Evolutionary conservation across 2,888 invertebrate genomes (phyloP).

Genomic region (Rhopalosiphum nymphaeae): DNA sequence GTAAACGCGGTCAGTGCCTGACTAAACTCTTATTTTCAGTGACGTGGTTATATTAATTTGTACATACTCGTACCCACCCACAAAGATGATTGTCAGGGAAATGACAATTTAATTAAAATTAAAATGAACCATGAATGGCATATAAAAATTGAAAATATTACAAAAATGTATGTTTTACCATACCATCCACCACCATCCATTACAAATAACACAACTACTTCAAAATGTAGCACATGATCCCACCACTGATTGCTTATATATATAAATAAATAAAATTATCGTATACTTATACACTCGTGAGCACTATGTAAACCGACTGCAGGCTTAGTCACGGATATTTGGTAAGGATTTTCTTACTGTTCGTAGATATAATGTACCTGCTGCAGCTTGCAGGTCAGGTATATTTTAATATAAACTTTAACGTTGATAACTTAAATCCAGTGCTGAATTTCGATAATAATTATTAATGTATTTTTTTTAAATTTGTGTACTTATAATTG

Average conservation of each 20-base stretch:
- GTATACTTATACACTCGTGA: not conserved
- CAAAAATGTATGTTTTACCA: not conserved
- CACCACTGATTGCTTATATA: not conserved
- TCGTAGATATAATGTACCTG: not conserved
- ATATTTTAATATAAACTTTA: not conserved
- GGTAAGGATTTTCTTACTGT: not conserved
- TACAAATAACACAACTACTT: not conserved
- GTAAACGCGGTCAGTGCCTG: not conserved
- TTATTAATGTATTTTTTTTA: not conserved
- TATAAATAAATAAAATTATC: not conserved
- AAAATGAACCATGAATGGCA: not conserved
- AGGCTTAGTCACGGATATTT: not conserved
- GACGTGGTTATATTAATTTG: not conserved
- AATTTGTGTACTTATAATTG: not conserved
- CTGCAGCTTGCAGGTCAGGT: not conserved
- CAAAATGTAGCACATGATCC: not conserved
- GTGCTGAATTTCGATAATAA: not conserved
- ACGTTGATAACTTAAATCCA: not conserved
- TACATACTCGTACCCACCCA: not conserved
- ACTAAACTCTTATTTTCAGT: not conserved
- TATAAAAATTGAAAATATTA: not conserved
- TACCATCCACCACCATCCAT: not conserved
- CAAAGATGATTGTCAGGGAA: not conserved
- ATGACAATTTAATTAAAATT: not conserved
- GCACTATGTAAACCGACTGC: too few species aligned